These are phyloP conservation scores for Meliscaeva auricollis DNA, from an alignment of 2,888 invertebrate species.

Conservation along the genomic window DNA sequence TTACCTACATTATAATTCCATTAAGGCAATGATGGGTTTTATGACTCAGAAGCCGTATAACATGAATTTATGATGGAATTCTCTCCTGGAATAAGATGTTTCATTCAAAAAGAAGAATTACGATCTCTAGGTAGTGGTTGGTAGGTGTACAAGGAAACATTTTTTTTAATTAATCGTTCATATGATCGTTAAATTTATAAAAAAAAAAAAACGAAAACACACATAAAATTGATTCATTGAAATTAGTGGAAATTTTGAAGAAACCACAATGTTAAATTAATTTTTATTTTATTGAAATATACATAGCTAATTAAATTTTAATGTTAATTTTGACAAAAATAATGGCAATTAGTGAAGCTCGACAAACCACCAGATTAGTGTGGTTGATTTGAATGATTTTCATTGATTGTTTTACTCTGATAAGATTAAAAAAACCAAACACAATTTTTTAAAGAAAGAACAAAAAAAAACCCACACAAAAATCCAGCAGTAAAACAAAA, in stretches of 20 bases:
- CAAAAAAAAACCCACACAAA: slow-evolving; percentile 35
- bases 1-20: slow-evolving; percentile 62
- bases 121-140: slow-evolving; percentile 29
- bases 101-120: slow-evolving; percentile 58
- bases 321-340: too few relatives aligned
- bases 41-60: slow-evolving; percentile 54
- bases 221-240: slow-evolving; percentile 54
- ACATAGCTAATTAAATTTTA: too few relatives aligned
- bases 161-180: slow-evolving; percentile 70
- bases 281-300: slow-evolving; percentile 37
- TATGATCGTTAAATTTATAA: slow-evolving; percentile 49
- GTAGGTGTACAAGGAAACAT: slow-evolving; percentile 38
- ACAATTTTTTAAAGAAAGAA: background rate
- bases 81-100: slow-evolving; percentile 54
- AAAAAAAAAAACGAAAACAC: slow-evolving; percentile 9
- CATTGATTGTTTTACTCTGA: slow-evolving; percentile 50
- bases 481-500: background rate
- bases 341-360: slow-evolving; percentile 38
- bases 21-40: slow-evolving; percentile 66
- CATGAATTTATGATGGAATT: slow-evolving; percentile 56
- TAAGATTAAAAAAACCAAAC: slow-evolving; percentile 5
- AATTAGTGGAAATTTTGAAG: slow-evolving; percentile 12
- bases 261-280: slow-evolving; percentile 45
- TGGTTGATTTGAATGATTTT: slow-evolving; percentile 35
- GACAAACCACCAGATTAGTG: slow-evolving; percentile 24